Conservation (phyloP, 2,797 vertebrate species). For the Odontamblyopus lacepedii region DNA sequence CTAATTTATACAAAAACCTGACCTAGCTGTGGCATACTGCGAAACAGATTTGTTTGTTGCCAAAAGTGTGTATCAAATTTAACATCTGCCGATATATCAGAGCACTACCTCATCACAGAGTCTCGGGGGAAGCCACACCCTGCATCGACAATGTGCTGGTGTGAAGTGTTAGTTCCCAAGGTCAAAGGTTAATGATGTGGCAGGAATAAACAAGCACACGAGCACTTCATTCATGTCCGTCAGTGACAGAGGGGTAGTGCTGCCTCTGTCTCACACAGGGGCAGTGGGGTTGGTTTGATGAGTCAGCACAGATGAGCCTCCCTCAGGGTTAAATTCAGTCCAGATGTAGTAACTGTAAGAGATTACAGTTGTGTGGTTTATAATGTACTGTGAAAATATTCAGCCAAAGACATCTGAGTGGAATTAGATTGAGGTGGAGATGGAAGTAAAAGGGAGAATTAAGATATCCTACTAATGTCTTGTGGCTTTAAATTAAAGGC, state of each 20-base stretch:
- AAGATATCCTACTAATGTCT: neutral
- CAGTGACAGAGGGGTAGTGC: slow-evolving; percentile 26
- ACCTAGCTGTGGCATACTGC: neutral
- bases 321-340: slow-evolving; percentile 23
- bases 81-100: slow-evolving; percentile 34
- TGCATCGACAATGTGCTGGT: slow-evolving; percentile 10
- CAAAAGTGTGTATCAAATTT: slow-evolving; percentile 18
- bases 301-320: slow-evolving; percentile 26
- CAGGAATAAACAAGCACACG: slow-evolving; percentile 43
- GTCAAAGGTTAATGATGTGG: slow-evolving; percentile 56
- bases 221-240: slow-evolving; percentile 33
- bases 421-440: slow-evolving; percentile 16
- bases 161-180: slow-evolving; percentile 25
- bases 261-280: slow-evolving; percentile 13
- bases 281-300: slow-evolving; percentile 26
- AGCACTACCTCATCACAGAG: slow-evolving; percentile 8
- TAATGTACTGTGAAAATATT: slow-evolving; percentile 29
- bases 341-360: slow-evolving; percentile 31
- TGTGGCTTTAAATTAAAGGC: too few species aligned
- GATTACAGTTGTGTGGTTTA: slow-evolving; percentile 27
- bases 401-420: slow-evolving; percentile 38
- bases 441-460: slow-evolving; percentile 13
- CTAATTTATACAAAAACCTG: neutral
- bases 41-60: neutral
- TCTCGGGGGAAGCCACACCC: slow-evolving; percentile 20